Percentiles rank a stretch among this genome's conserved stretches.
Evolutionary conservation across 2,797 vertebrate genomes (phyloP).

Genomic region (Smutsia gigantea): DNA sequence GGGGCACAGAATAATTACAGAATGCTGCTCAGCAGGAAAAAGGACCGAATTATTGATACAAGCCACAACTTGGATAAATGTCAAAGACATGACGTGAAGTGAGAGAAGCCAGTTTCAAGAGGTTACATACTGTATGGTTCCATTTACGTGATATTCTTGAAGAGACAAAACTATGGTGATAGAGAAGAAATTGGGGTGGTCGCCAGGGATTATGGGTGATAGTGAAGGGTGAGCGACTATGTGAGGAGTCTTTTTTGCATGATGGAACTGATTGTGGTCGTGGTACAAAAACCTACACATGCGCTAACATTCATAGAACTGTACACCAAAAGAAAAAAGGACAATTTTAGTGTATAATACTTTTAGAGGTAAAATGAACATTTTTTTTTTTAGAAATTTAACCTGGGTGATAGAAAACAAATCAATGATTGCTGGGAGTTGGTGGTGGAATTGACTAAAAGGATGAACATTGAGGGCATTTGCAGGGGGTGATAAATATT

Average conservation of each 20-base stretch:
- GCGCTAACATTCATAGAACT: background rate
- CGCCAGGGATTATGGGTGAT: too few relatives aligned
- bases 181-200: background rate
- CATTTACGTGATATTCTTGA: background rate
- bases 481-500: background rate
- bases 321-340: too few relatives aligned
- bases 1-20: background rate
- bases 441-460: background rate
- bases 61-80: background rate
- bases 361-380: background rate
- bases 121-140: background rate
- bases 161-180: background rate
- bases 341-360: background rate
- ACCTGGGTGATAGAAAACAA: background rate
- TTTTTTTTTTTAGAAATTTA: background rate
- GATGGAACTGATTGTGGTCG: accelerated
- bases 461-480: background rate
- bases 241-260: background rate
- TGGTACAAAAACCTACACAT: background rate
- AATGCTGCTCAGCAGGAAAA: background rate
- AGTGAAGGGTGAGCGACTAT: accelerated
- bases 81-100: background rate
- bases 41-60: background rate
- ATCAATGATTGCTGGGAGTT: background rate
- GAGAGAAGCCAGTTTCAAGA: background rate